phyloP scores from a whole-genome alignment of 2,888 invertebrate species.

The Lycocerus yunnanus region DNA sequence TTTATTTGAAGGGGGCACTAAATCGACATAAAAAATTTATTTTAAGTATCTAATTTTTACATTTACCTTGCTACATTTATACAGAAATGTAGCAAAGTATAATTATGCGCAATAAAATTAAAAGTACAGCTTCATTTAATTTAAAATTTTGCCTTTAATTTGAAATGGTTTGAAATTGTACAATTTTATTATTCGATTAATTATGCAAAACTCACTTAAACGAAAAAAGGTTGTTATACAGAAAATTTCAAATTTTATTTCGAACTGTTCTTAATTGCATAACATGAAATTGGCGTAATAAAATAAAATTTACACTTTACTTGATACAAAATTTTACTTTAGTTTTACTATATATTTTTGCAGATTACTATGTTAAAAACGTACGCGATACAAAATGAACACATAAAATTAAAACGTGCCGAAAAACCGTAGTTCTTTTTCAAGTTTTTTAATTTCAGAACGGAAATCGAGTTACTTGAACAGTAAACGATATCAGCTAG shows the following conservation, averaged over 20 bases:
- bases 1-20: no score
- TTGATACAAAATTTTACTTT: not conserved
- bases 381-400: not conserved
- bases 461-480: not conserved
- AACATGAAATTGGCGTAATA: not conserved
- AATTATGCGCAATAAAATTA: not conserved
- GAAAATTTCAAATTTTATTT: not conserved
- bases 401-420: not conserved
- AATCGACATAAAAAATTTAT: no score
- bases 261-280: not conserved
- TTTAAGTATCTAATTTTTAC: no score
- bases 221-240: not conserved
- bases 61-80: no score
- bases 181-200: not conserved
- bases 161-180: not conserved
- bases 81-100: no score
- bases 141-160: not conserved
- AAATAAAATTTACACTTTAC: not conserved
- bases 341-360: not conserved
- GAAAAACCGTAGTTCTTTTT: not conserved
- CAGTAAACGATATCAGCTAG: not conserved
- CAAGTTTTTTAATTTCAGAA: not conserved
- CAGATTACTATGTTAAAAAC: not conserved
- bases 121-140: not conserved
- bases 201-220: not conserved